phyloP scores from a whole-genome alignment of 2,888 invertebrate species.

The Drosophila limbata region DNA sequence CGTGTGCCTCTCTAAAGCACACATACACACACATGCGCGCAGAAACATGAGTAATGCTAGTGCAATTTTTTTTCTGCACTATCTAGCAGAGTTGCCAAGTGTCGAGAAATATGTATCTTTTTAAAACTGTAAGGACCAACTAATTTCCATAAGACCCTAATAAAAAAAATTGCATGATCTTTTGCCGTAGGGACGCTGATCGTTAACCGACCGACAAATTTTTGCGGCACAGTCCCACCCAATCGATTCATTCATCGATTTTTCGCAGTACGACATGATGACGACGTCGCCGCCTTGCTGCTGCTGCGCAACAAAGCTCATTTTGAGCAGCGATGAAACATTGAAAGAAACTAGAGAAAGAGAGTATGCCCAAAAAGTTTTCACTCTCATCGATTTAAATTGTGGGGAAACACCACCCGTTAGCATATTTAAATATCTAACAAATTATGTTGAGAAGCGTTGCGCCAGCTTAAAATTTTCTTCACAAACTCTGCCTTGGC shows the following conservation, averaged over 20 bases:
- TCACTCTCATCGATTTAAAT: conserved; percentile 39
- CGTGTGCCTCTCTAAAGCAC: conserved; percentile 40
- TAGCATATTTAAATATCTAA: conserved; percentile 55
- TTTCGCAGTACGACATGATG: conserved; percentile 76
- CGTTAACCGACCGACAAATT: conserved; percentile 10
- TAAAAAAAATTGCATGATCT: conserved; percentile 6
- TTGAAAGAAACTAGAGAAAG: conserved; percentile 30
- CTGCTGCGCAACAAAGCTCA: conserved; percentile 78
- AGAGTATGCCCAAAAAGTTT: conserved; percentile 28
- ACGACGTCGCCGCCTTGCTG: conserved; percentile 54
- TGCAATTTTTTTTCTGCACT: conserved; percentile 55
- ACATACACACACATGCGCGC: conserved; percentile 63
- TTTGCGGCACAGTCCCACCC: conserved; percentile 56
- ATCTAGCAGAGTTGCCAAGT: conserved; percentile 70
- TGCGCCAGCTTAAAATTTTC: conserved; percentile 24
- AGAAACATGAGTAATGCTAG: conserved; percentile 71
- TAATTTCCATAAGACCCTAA: conserved; percentile 40
- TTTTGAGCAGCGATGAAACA: conserved; percentile 46
- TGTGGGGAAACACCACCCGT: conserved; percentile 31
- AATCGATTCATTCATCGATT: conserved; percentile 86
- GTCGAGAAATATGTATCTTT: conserved; percentile 22
- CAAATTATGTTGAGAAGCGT: conserved; percentile 32
- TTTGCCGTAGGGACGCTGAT: background rate
- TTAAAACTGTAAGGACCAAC: background rate
- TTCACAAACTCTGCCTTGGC: conserved; percentile 55